phyloP scores from a whole-genome alignment of 2,797 vertebrate species.

The Scolopax rusticola region DNA sequence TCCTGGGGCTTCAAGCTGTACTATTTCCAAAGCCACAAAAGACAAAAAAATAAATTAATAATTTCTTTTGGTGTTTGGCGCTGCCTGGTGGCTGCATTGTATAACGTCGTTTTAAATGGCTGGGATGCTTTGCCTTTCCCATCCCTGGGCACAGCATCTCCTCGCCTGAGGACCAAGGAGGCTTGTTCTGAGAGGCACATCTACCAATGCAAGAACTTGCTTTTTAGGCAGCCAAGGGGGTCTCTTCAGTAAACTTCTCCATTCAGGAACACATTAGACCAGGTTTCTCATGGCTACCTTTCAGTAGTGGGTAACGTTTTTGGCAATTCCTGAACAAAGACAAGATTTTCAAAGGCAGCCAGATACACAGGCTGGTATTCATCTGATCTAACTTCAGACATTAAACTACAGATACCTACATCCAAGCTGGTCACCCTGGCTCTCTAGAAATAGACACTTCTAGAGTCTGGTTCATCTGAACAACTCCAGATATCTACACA shows the following conservation, averaged over 20 bases:
- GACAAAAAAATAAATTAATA: not conserved
- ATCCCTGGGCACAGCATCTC: not conserved
- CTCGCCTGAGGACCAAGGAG: not conserved
- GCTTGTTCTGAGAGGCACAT: not conserved
- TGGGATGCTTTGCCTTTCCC: not conserved
- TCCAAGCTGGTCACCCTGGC: accelerated
- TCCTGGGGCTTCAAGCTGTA: not conserved
- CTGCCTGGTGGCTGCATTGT: constrained; percentile 44
- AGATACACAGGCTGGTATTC: not conserved
- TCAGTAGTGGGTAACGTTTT: not conserved
- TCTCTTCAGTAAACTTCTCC: not conserved
- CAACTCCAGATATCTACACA: not conserved
- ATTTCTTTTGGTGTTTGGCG: constrained; percentile 54
- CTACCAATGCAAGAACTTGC: not conserved
- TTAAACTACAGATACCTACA: not conserved
- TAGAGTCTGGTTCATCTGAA: not conserved
- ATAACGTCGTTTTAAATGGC: not conserved
- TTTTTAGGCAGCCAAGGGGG: not conserved
- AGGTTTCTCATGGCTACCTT: not conserved
- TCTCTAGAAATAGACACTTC: not conserved
- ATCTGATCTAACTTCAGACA: not conserved
- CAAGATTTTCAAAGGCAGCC: not conserved
- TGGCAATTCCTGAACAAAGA: not conserved
- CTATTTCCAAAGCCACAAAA: not conserved
- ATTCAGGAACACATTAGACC: not conserved